Conservation (phyloP, 2,113 vertebrate genomes). For the Leucosticte australis region DNA sequence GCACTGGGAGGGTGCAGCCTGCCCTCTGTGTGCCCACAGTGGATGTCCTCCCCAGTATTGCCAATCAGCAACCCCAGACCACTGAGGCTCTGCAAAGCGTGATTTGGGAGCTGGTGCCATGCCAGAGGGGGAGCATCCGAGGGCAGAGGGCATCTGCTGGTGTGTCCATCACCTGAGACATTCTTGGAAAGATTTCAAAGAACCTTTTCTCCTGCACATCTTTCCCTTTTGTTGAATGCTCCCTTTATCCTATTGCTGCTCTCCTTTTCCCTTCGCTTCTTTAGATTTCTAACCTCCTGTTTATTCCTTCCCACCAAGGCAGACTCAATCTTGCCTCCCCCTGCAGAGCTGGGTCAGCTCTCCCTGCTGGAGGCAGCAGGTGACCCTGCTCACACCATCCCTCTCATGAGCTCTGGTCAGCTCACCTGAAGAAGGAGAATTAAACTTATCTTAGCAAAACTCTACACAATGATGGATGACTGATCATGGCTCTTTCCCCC, state of each 20-base stretch:
- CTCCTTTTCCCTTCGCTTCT: neutral
- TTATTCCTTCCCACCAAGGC: neutral
- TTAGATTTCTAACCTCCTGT: neutral
- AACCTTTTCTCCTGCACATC: neutral
- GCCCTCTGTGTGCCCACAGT: too few relatives aligned
- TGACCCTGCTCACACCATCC: neutral
- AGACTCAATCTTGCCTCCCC: neutral
- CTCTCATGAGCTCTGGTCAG: neutral
- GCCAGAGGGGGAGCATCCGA: accelerated
- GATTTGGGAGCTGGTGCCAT: neutral
- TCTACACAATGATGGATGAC: neutral
- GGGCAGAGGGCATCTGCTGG: neutral
- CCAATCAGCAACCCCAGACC: neutral
- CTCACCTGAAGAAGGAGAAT: neutral
- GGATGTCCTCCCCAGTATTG: accelerated
- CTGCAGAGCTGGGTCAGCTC: neutral
- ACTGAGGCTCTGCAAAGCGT: neutral
- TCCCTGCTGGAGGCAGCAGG: neutral
- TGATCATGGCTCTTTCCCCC: neutral
- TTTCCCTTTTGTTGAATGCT: neutral
- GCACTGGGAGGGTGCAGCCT: neutral
- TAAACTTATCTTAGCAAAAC: neutral
- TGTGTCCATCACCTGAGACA: accelerated
- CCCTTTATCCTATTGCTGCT: neutral
- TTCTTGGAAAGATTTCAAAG: neutral